Conservation (phyloP, 2,113 vertebrate species). For the Nycticorax nycticorax region DNA sequence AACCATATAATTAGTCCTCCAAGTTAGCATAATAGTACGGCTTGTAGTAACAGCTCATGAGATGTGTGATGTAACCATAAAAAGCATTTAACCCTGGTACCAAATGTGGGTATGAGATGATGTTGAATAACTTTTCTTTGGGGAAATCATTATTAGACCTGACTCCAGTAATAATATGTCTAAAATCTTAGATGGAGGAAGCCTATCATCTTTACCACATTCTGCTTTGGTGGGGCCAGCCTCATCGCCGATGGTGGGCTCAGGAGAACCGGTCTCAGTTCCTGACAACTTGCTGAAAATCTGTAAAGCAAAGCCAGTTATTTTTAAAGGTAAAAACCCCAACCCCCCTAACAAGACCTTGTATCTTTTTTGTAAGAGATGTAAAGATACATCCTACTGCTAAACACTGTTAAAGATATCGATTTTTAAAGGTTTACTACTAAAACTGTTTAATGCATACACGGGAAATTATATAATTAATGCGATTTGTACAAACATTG, state of each 20-base stretch:
- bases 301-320: slow-evolving; percentile 91
- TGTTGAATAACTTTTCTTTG: background rate
- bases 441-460: background rate
- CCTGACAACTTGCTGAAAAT: slow-evolving; percentile 90
- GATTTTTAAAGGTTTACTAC: background rate
- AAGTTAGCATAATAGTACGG: background rate
- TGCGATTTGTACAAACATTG: background rate
- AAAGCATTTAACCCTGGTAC: background rate
- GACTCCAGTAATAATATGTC: background rate
- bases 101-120: background rate
- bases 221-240: slow-evolving; percentile 65
- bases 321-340: slow-evolving; percentile 87
- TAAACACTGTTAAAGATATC: background rate
- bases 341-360: background rate
- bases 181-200: slow-evolving; percentile 72
- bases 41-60: background rate
- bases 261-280: slow-evolving; percentile 85
- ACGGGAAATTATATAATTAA: background rate
- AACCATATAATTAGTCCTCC: background rate
- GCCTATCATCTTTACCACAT: slow-evolving; percentile 73
- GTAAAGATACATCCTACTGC: background rate
- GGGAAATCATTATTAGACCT: background rate
- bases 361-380: background rate
- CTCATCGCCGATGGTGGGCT: slow-evolving; percentile 69
- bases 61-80: background rate